Base-by-base conservation (phyloP, 2,797 vertebrate species). In the Protonibea diacanthus region DNA sequence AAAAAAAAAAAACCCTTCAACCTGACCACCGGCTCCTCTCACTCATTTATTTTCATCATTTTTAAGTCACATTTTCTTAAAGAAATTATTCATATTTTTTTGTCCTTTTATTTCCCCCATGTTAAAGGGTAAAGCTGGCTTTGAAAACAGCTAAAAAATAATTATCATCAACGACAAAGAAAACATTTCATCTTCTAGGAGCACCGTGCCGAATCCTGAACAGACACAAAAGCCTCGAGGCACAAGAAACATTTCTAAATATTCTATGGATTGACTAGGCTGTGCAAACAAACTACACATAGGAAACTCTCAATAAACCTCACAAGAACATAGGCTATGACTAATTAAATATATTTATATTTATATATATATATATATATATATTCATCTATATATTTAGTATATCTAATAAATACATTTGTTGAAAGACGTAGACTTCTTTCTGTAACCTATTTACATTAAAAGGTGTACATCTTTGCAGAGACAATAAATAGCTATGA, bases 371-470 rank as follows among this genome's bases (percentile, higher is more conserved):
- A 27, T 29, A 94, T 95, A 90, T 80, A 88, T 85, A 89, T 91
- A 88, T 92, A 88, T 89, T 86, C 81, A 89, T 95, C 88, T 93
- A 92, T 95, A 93, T 90, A 91, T 92, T 90, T 86, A 90, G 85
- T 85, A 93, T 90, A 94, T 94, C 93, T 95, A 95, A 95, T 95
- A 96, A 95, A 95, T 95, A 96, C 92, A 93, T 95, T 94, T 92
- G 87, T 86, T 89, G 82, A 90, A 95, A 93, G 89, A 93, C 93
- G 92, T 93, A 95, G 86, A 91, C 80, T 83, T 93, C 86, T 94
- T 92, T 93, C 82, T 94, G 80, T 92, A 84, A 94, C 93, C 87
- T 95, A 95, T 96, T 93, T 95, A 96, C 94, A 96, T 87, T 89
- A 90, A 86, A 86, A 88, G 23, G 72, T 85, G 68, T 84, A 91